These are phyloP conservation scores for Hypsopygia costalis DNA, from an alignment of 2,888 invertebrate genomes.

Conservation along the genomic window DNA sequence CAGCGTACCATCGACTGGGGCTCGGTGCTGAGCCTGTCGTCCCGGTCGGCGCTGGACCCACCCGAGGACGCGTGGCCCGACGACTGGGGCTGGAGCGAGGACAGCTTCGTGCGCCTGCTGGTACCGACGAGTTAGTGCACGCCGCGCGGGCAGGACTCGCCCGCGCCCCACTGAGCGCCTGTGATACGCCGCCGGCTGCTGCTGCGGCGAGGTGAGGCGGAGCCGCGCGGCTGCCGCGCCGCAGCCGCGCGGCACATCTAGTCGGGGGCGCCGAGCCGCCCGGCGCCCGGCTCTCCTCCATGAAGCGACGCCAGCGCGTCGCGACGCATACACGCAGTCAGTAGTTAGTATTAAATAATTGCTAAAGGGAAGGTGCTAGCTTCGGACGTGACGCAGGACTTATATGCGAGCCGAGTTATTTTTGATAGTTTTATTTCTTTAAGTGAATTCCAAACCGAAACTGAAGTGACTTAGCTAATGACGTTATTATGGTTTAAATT, in stretches of 20 bases:
- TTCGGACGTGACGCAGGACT: constrained; percentile 79
- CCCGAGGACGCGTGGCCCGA: constrained; percentile 88
- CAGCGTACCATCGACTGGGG: constrained; percentile 94
- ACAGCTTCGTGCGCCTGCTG: constrained; percentile 86
- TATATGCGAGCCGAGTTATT: constrained; percentile 77
- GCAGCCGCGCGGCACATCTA: constrained; percentile 43
- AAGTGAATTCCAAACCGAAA: constrained; percentile 74
- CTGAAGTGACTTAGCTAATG: constrained; percentile 74
- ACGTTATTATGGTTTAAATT: constrained; percentile 67
- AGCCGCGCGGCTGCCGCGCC: constrained; percentile 23
- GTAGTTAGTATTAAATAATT: constrained; percentile 78
- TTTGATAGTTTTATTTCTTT: constrained; percentile 80
- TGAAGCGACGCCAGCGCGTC: constrained; percentile 37
- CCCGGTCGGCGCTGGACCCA: constrained; percentile 92
- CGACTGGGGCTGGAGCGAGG: constrained; percentile 83
- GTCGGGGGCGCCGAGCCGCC: constrained; percentile 53
- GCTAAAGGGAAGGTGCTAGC: constrained; percentile 80
- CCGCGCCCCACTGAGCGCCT: constrained; percentile 72
- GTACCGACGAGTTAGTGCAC: constrained; percentile 84
- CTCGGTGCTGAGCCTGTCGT: constrained; percentile 92
- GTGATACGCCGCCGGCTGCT: constrained; percentile 58
- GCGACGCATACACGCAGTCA: constrained; percentile 64
- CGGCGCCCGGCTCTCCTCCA: constrained; percentile 28
- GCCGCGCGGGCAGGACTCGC: constrained; percentile 72
- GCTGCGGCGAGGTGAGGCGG: constrained; percentile 39